Evolutionary conservation across 2,888 invertebrate genomes (phyloP).

Genomic region (Stenurella melanura): DNA sequence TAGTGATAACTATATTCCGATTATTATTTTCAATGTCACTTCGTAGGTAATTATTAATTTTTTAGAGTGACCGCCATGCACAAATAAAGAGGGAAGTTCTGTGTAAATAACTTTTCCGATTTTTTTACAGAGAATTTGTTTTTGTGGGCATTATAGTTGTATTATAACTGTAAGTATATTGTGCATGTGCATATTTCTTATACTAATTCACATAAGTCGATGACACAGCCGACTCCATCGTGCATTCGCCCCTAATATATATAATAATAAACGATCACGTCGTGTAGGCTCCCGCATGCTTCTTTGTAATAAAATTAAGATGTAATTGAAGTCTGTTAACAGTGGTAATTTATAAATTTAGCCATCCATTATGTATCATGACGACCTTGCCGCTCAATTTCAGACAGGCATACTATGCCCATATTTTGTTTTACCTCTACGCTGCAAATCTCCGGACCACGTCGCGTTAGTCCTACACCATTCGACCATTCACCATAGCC

Average conservation of each 20-base stretch:
- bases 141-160: no score
- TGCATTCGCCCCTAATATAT: not conserved
- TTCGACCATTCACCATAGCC: conserved; percentile 7
- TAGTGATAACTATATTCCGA: no score
- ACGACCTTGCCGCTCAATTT: conserved; percentile 28
- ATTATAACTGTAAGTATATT: no score
- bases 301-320: conserved; percentile 30
- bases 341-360: conserved; percentile 27
- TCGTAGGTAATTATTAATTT: no score
- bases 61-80: no score
- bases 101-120: no score
- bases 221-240: not conserved
- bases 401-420: not conserved
- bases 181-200: no score
- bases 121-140: no score
- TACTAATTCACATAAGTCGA: not conserved
- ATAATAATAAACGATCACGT: not conserved
- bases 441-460: not conserved
- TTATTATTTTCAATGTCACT: no score
- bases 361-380: not conserved
- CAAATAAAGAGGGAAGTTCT: no score
- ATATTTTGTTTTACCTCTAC: not conserved
- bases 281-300: conserved; percentile 20
- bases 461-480: not conserved
- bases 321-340: conserved; percentile 17